Percentiles rank a stretch among this genome's conserved stretches.
These are phyloP conservation scores for Aspidiotus destructor DNA, from an alignment of 2,888 invertebrate species.

Conservation along the genomic window DNA sequence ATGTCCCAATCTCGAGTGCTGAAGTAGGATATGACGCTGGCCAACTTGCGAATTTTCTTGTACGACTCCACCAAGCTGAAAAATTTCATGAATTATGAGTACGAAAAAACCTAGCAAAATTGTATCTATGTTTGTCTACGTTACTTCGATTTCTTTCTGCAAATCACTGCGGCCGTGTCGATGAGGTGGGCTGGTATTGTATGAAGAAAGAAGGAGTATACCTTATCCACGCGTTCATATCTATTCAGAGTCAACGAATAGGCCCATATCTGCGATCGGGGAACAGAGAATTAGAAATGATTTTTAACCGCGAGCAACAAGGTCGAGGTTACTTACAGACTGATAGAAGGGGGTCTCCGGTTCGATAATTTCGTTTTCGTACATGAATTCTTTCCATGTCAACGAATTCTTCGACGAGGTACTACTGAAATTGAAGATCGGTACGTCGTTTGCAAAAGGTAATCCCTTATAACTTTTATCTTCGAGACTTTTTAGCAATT, in stretches of 20 bases:
- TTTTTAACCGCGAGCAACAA: too few species aligned
- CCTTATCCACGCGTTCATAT: conserved; percentile 46
- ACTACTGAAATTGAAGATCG: conserved; percentile 60
- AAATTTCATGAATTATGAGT: neutral
- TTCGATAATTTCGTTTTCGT: conserved; percentile 47
- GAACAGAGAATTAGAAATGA: neutral
- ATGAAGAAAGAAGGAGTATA: conserved; percentile 58
- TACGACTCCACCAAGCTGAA: conserved; percentile 66
- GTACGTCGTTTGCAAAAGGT: neutral
- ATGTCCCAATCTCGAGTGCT: conserved; percentile 68
- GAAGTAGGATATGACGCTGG: conserved; percentile 67
- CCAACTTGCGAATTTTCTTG: conserved; percentile 62
- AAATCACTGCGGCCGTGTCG: conserved; percentile 52
- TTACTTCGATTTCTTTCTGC: conserved; percentile 59
- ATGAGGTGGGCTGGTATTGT: conserved; percentile 59
- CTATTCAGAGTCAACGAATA: conserved; percentile 51
- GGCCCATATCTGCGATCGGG: conserved; percentile 41
- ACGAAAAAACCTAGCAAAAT: too few species aligned
- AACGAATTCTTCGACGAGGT: conserved; percentile 62
- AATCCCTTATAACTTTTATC: neutral
- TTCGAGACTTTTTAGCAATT: neutral
- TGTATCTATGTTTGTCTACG: conserved; percentile 36
- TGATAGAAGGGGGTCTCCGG: conserved; percentile 35
- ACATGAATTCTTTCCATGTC: conserved; percentile 63
- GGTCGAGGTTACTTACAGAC: conserved; percentile 23